Evolutionary conservation across 2,888 invertebrate species (phyloP).

Genomic region (Ochlodes sylvanus): DNA sequence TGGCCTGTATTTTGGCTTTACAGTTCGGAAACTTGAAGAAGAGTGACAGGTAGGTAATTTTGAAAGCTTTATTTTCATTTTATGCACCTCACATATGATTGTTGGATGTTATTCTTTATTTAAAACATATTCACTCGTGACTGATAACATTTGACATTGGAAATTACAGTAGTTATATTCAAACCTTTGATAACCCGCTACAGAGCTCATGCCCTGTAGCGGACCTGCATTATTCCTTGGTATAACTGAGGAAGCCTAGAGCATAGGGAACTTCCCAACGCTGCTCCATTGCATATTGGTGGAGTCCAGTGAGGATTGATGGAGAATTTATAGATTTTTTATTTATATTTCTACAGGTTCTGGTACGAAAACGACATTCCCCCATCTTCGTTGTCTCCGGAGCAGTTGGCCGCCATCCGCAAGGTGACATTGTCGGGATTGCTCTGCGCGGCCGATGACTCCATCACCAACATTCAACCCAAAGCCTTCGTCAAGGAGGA

Average conservation of each 20-base stretch:
- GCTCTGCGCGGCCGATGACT: slow-evolving; percentile 90
- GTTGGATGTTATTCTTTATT: too few relatives aligned
- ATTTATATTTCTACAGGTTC: slow-evolving; percentile 82
- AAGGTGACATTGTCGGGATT: slow-evolving; percentile 92
- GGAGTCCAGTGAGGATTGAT: too few relatives aligned
- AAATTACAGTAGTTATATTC: too few relatives aligned
- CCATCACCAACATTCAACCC: slow-evolving; percentile 90
- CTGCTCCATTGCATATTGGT: too few relatives aligned
- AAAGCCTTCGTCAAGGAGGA: slow-evolving; percentile 94
- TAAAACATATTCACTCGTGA: too few relatives aligned
- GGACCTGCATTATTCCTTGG: too few relatives aligned
- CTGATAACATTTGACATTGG: too few relatives aligned
- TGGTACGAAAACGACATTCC: slow-evolving; percentile 98
- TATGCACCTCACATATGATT: too few relatives aligned
- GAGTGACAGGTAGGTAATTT: slow-evolving; percentile 87
- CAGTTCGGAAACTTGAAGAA: slow-evolving; percentile 93
- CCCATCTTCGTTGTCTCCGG: slow-evolving; percentile 91
- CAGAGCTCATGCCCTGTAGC: too few relatives aligned
- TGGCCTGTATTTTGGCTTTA: slow-evolving; percentile 92
- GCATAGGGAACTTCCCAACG: too few relatives aligned
- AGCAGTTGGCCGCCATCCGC: slow-evolving; percentile 92
- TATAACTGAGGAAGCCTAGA: too few relatives aligned
- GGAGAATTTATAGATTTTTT: neutral
- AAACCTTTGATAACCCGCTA: too few relatives aligned
- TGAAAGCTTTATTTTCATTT: neutral